Conservation (phyloP, 2,797 vertebrate genomes). For the Pipistrellus pygmaeus region DNA sequence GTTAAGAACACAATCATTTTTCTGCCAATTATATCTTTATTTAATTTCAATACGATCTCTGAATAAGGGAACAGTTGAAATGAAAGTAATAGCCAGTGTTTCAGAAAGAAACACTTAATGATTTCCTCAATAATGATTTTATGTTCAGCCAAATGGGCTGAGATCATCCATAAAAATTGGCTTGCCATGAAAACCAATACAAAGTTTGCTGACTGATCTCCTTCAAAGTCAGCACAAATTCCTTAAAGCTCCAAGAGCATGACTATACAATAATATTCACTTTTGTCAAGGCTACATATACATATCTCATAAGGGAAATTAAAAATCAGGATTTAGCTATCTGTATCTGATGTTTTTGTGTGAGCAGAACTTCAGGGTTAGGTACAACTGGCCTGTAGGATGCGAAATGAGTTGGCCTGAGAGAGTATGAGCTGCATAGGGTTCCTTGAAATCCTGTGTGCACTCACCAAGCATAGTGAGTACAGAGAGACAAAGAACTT, state of each 20-base stretch:
- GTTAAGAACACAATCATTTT: background rate
- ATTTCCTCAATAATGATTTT: constrained; percentile 46
- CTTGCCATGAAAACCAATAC: constrained; percentile 8
- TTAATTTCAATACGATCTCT: constrained; percentile 9
- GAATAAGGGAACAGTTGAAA: background rate
- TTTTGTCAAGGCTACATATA: background rate
- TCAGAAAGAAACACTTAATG: constrained; percentile 37
- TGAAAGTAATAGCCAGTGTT: constrained; percentile 16
- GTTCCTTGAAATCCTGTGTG: background rate
- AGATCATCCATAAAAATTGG: constrained; percentile 34
- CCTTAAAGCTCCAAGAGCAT: background rate
- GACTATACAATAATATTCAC: background rate
- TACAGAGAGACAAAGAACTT: background rate
- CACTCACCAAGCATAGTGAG: background rate
- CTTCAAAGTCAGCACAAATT: background rate
- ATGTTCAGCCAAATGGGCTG: constrained; percentile 1
- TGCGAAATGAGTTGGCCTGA: constrained; percentile 6
- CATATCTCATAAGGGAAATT: background rate
- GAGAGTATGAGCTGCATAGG: constrained; percentile 28
- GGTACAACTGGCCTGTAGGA: background rate
- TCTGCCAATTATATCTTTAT: constrained; percentile 41
- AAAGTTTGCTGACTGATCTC: background rate
- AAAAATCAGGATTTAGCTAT: background rate
- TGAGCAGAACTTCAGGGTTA: background rate
- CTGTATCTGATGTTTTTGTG: background rate